A percentile compares a stretch with the other conserved stretches of the same genome.
phyloP scores from a whole-genome alignment of 2,888 invertebrate species.

The Heliothis peltigera region DNA sequence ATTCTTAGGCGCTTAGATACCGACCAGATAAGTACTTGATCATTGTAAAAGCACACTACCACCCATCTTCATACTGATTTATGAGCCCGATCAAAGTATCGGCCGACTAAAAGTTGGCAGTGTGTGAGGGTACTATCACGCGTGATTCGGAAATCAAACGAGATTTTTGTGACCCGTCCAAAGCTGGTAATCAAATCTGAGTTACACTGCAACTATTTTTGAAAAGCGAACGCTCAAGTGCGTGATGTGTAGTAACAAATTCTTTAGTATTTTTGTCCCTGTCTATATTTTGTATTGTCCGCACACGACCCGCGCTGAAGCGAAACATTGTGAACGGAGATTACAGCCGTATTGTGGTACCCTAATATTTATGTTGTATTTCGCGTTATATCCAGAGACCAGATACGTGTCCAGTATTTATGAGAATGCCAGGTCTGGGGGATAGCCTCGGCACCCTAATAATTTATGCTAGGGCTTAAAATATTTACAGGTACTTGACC shows the following conservation, averaged over 20 bases:
- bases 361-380: conserved; percentile 56
- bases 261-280: conserved; percentile 16
- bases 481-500: conserved; percentile 30
- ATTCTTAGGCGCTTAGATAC: no score
- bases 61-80: no score
- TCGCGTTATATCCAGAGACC: conserved; percentile 39
- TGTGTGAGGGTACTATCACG: background rate
- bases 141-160: conserved; percentile 27
- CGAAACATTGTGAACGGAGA: conserved; percentile 55
- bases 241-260: conserved; percentile 17
- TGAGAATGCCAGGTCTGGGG: conserved; percentile 49
- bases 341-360: conserved; percentile 55
- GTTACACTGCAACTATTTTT: conserved; percentile 1
- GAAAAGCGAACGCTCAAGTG: background rate
- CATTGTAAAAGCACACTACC: no score
- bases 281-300: conserved; percentile 28
- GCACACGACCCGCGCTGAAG: conserved; percentile 32
- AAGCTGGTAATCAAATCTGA: conserved; percentile 38
- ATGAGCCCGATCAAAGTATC: no score
- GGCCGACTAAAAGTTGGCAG: no score
- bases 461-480: conserved; percentile 47
- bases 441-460: conserved; percentile 30
- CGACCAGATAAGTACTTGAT: no score
- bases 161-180: conserved; percentile 28
- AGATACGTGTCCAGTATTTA: conserved; percentile 56